phyloP scores from a whole-genome alignment of 2,888 invertebrate genomes.

The Dynastes hyllus region DNA sequence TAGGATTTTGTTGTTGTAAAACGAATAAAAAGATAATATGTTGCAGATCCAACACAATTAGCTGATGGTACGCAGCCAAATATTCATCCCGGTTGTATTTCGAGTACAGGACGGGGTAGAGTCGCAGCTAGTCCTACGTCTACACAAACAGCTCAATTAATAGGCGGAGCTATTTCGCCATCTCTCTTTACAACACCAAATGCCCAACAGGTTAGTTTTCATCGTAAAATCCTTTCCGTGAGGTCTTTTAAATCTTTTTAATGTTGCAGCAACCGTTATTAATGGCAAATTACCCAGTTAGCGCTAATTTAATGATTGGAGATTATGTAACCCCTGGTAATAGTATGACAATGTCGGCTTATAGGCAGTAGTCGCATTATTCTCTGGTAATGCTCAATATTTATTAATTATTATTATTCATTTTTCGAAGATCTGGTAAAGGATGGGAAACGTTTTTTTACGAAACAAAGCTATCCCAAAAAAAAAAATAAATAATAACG shows the following conservation, averaged over 20 bases:
- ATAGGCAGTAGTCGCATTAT: slow-evolving; percentile 66
- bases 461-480: slow-evolving; percentile 1
- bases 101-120: slow-evolving; percentile 77
- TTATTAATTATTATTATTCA: slow-evolving; percentile 56
- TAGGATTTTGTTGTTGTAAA: background rate
- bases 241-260: background rate
- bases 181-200: slow-evolving; percentile 75
- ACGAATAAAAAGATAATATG: background rate
- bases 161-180: slow-evolving; percentile 82
- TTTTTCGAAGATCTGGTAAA: slow-evolving; percentile 60
- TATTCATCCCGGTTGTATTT: slow-evolving; percentile 78
- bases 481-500: background rate
- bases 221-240: background rate
- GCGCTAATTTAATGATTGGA: slow-evolving; percentile 84
- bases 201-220: slow-evolving; percentile 62
- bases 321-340: slow-evolving; percentile 80
- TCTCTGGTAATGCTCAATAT: slow-evolving; percentile 63
- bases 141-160: slow-evolving; percentile 77
- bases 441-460: slow-evolving; percentile 50
- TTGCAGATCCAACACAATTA: slow-evolving; percentile 66
- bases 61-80: slow-evolving; percentile 74
- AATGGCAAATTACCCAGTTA: slow-evolving; percentile 80
- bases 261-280: slow-evolving; percentile 73
- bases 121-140: slow-evolving; percentile 77
- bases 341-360: slow-evolving; percentile 70